Evolutionary conservation across 1,140 invertebrate species (phyloP).

Genomic region (Drosophila tristis): DNA sequence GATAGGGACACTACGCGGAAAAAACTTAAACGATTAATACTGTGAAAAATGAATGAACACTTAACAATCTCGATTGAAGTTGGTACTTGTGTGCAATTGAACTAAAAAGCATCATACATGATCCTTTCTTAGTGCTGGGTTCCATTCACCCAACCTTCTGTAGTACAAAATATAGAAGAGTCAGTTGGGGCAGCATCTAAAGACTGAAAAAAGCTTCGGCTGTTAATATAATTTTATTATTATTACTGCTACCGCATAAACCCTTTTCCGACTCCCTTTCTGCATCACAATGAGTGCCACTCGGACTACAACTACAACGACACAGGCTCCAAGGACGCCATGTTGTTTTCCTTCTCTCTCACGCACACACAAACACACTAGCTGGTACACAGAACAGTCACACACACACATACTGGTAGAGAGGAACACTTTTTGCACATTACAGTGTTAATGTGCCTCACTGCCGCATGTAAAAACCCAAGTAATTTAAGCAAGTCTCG

Average conservation of each 20-base stretch:
- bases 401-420: conserved; percentile 29
- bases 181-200: too few relatives aligned
- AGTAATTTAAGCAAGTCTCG: conserved; percentile 78
- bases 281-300: conserved; percentile 66
- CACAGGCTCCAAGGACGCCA: conserved; percentile 62
- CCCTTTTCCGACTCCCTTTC: conserved; percentile 32
- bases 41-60: background rate
- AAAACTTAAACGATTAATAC: background rate
- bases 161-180: too few relatives aligned
- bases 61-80: background rate
- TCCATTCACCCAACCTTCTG: too few relatives aligned
- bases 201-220: too few relatives aligned
- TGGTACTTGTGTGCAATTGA: too few relatives aligned
- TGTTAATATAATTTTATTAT: too few relatives aligned
- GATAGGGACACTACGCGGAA: background rate
- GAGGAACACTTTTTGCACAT: conserved; percentile 77
- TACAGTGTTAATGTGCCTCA: conserved; percentile 84
- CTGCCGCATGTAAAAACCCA: conserved; percentile 82
- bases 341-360: conserved; percentile 59
- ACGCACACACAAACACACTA: conserved; percentile 3
- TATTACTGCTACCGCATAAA: conserved; percentile 14
- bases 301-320: conserved; percentile 60
- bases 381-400: conserved; percentile 13
- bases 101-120: too few relatives aligned
- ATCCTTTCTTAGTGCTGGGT: too few relatives aligned